Base-by-base conservation (phyloP, 2,113 vertebrate genomes). In the Ariopsis seemanni region DNA sequence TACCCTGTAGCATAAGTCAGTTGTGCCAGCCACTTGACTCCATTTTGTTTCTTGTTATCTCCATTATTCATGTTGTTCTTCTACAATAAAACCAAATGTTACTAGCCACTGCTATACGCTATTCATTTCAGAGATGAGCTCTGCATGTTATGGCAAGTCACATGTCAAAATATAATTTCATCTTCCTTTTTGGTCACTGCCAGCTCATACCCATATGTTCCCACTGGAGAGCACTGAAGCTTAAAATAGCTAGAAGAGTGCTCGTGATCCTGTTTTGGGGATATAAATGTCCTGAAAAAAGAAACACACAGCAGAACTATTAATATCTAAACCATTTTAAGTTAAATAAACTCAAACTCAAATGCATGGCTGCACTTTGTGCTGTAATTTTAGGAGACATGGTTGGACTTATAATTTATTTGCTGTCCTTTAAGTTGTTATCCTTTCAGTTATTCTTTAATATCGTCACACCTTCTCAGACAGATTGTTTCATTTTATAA, bases 151-250 rank as follows among this genome's bases (percentile, higher is more conserved):
- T 14, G n/a, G 22, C 18, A 17, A 27, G 53, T 42, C 78, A 81
- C 14, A 78, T 85, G 63, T 27, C 7, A 52, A 74, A 74, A 74
- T 53, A 74, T 53, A 3, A 87, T 30, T 25, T 67, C 63, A 25
- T 77, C 88, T 92, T 92, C 91, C 90, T 86, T 83, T 57, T 62
- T 17, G 0, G 57, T 74, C 14, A 27, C 20, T 86, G 86, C 84
- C 89, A 92, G 77, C 93, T 93, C 92, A 94, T 60, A 78, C 77
- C 92, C 94, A 93, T 87, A 91, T 91, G 93, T 12, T 82, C 42
- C 53, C 27, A 25, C 5, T 30, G 12, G 52, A 71, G 74, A 55
- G 4, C 10, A 53, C 18, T 42, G 5, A 58, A 15, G 20, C 8
- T 72, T 48, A 60, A 55, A 81, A 86, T 71, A 79, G n/a, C 48